These are phyloP conservation scores for Engystomops pustulosus DNA, from an alignment of 2,113 vertebrate species.

Conservation along the genomic window DNA sequence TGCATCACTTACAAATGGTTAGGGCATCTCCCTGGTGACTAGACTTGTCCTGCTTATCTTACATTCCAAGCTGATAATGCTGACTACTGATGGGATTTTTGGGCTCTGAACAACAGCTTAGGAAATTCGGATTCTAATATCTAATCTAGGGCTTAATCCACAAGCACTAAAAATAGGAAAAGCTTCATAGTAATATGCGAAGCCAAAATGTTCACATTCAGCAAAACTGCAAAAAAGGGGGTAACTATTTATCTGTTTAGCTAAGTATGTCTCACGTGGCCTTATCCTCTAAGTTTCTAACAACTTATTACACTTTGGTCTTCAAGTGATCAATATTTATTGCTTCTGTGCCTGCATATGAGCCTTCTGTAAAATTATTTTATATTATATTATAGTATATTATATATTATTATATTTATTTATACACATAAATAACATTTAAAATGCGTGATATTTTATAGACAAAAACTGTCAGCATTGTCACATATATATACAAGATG, in stretches of 20 bases:
- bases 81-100: background rate
- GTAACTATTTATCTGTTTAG: background rate
- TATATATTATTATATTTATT: too few species aligned
- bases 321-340: too few species aligned
- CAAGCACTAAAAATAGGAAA: background rate
- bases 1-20: background rate
- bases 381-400: too few species aligned
- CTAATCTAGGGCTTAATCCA: background rate
- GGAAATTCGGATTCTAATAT: background rate
- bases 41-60: background rate
- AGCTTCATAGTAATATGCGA: background rate
- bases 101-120: background rate
- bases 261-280: background rate
- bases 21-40: background rate
- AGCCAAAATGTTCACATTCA: background rate
- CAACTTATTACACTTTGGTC: background rate
- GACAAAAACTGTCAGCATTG: too few species aligned
- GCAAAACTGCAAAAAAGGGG: background rate
- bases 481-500: too few species aligned
- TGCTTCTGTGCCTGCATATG: too few species aligned
- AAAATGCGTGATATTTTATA: too few species aligned
- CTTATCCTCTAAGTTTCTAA: background rate
- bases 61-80: constrained; percentile 20
- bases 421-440: too few species aligned
- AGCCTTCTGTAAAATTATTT: too few species aligned